These are phyloP conservation scores for Cisticola juncidis DNA, from an alignment of 2,113 vertebrate species.

Conservation along the genomic window DNA sequence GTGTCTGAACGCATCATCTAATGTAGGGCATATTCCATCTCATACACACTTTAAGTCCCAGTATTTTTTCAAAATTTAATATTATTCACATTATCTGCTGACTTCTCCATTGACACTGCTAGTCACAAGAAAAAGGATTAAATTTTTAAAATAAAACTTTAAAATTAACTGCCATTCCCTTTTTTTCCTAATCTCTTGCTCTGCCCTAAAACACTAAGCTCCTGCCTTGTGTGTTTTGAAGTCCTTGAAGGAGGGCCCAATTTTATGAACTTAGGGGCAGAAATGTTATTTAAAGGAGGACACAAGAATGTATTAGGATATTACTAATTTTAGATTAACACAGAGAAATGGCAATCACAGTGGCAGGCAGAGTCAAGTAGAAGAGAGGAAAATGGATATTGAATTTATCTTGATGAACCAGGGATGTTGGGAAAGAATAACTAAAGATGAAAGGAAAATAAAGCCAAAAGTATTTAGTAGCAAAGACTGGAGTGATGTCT, in stretches of 20 bases:
- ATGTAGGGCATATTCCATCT: background rate
- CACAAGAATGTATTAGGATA: accelerated
- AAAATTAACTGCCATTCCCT: background rate
- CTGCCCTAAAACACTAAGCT: background rate
- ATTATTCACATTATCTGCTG: background rate
- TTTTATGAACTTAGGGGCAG: background rate
- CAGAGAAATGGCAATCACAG: background rate
- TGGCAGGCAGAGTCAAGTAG: background rate
- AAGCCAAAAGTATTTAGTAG: background rate
- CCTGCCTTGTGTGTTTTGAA: background rate
- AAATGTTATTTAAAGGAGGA: background rate
- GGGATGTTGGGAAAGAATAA: background rate
- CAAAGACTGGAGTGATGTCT: background rate
- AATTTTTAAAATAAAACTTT: background rate
- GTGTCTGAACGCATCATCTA: background rate
- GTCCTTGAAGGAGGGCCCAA: background rate
- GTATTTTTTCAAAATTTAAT: background rate
- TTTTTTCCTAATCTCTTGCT: background rate
- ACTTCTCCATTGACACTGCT: background rate
- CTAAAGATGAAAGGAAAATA: background rate
- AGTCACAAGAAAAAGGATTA: background rate
- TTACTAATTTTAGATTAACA: background rate
- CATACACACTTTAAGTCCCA: background rate
- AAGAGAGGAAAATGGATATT: background rate
- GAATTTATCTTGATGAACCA: background rate